These are phyloP conservation scores for Agrenia bidenticulata DNA, from an alignment of 2,888 invertebrate genomes.

Conservation along the genomic window DNA sequence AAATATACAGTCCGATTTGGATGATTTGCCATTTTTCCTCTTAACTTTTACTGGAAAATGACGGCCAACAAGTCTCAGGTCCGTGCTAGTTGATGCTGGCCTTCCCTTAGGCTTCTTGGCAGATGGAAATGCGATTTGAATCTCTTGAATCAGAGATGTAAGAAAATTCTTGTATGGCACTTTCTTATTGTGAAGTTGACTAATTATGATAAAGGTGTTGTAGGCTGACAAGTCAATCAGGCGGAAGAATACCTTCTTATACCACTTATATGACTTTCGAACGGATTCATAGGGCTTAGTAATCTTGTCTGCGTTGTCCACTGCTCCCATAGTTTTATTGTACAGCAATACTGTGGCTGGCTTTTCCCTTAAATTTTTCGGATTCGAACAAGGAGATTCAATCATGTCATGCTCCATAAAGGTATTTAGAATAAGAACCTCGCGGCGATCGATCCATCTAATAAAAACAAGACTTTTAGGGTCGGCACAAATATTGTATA, in stretches of 20 bases:
- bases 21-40: no score
- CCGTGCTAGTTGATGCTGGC: no score
- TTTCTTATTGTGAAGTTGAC: background rate
- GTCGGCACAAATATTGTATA: no score
- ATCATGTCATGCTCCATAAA: no score
- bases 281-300: background rate
- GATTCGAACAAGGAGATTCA: no score
- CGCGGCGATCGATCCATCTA: no score
- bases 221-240: background rate
- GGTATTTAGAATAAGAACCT: no score
- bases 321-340: constrained; percentile 5
- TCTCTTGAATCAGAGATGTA: background rate
- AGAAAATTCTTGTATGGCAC: background rate
- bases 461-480: no score
- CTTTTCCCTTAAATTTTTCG: background rate
- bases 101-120: background rate
- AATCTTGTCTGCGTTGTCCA: background rate
- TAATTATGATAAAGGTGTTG: background rate
- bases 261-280: background rate
- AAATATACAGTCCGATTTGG: no score
- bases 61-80: background rate
- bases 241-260: background rate
- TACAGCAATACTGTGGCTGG: constrained; percentile 4
- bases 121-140: background rate
- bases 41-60: background rate